Conservation (phyloP, 2,113 vertebrate species). For the Colius striatus region DNA sequence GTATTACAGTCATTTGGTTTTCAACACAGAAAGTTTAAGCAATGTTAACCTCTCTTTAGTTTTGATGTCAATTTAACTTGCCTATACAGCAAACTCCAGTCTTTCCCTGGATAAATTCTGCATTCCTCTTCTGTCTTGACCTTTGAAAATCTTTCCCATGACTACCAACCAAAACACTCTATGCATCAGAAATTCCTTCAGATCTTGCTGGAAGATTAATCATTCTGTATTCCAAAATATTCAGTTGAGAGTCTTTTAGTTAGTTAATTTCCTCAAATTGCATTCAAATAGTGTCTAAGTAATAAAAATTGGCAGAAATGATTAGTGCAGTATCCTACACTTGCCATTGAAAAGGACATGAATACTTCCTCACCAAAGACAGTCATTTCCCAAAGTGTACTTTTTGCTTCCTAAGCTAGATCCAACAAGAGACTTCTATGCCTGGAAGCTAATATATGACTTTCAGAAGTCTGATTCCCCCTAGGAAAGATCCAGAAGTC, state of each 20-base stretch:
- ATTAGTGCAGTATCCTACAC: neutral
- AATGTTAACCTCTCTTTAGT: neutral
- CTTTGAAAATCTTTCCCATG: slow-evolving; percentile 58
- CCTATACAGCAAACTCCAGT: neutral
- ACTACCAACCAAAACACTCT: slow-evolving; percentile 51
- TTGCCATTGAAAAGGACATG: slow-evolving; percentile 23
- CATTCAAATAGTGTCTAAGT: neutral
- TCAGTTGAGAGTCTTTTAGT: slow-evolving; percentile 52
- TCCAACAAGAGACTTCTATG: neutral
- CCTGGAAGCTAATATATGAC: neutral
- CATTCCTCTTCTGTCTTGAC: slow-evolving; percentile 42
- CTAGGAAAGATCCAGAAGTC: neutral
- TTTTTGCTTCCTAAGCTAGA: neutral
- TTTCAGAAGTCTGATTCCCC: neutral
- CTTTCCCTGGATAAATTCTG: slow-evolving; percentile 37
- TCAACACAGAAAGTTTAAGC: slow-evolving; percentile 16
- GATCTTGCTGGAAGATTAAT: slow-evolving; percentile 43
- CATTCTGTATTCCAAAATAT: slow-evolving; percentile 52
- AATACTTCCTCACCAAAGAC: neutral
- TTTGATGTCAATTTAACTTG: slow-evolving; percentile 18
- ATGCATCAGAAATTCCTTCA: slow-evolving; percentile 61
- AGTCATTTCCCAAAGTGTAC: neutral
- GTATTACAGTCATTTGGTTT: neutral
- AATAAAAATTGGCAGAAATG: slow-evolving; percentile 43
- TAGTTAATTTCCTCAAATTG: slow-evolving; percentile 57